Evolutionary conservation across 2,888 invertebrate species (phyloP), one percentile per base, ranked within the genome.

Genomic region (Caradrina kadenii): DNA sequence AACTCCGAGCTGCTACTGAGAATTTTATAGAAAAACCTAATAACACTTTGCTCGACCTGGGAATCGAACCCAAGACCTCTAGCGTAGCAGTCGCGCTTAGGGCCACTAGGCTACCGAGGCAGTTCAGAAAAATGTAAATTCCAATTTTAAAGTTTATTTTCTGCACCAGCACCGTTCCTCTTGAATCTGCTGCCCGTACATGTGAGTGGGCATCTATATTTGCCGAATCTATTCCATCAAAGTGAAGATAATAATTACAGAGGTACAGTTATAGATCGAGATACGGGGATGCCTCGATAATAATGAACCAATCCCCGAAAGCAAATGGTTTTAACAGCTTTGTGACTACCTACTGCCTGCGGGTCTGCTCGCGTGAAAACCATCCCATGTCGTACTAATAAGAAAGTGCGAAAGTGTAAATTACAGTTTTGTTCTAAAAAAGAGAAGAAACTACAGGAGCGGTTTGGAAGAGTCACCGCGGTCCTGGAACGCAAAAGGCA

Each of bases 191-290:
- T 58, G 49, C 72, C 87, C 35, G 26, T 86, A 85, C 83, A 15
- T 4, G 88, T 87, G 86, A 92, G 90, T 89, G 90, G 89, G 87
- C 90, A 89, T 90, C 91, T 93, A 90, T 94, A 93, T 94, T 95
- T 94, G 94, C 94, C 95, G 93, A 95, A 95, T 94, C 93, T 93
- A 89, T 93, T 93, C 93, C 93, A 95, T 95, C 94, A 90, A 88
- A 90, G 88, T 89, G 92, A 89, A 92, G 93, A 93, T 93, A 93
- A 95, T 95, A 95, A 95, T 94, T 94, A 95, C 90, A 85, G 78
- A 71, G 84, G 88, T 93, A 95, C 95, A 89, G 94, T 94, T 94
- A 94, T 80, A 92, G 94, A 94, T 79, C 66, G 87, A 84, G 94
- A 94, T 94, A 93, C 80, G 80, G 21, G 63, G 69, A 72, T 52